phyloP scores from a whole-genome alignment of 2,888 invertebrate genomes.

The Notocelia uddmanniana region DNA sequence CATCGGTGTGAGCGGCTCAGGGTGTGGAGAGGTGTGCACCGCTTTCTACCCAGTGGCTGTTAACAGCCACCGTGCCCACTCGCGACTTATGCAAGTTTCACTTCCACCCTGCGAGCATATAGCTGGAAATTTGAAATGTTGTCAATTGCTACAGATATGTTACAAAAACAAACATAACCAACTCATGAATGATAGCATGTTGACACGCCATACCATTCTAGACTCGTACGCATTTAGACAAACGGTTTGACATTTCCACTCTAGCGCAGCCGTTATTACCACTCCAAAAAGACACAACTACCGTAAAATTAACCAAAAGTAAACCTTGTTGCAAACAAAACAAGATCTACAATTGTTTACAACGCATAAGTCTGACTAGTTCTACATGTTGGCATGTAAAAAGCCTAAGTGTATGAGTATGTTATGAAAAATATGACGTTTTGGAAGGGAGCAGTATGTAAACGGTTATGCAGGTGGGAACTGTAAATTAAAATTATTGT shows the following conservation, averaged over 20 bases:
- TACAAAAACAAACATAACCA: neutral
- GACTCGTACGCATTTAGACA: conserved; percentile 12
- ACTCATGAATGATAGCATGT: neutral
- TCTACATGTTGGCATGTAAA: neutral
- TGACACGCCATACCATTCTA: conserved; percentile 4
- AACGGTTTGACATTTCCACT: conserved; percentile 16
- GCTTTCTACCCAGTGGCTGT: too few relatives aligned
- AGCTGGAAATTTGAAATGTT: too few relatives aligned
- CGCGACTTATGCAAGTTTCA: too few relatives aligned
- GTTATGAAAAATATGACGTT: neutral
- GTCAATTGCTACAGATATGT: too few relatives aligned
- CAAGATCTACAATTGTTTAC: neutral
- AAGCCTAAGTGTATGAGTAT: neutral
- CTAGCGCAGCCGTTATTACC: neutral
- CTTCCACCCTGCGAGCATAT: too few relatives aligned
- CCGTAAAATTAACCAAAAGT: neutral
- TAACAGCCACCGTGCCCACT: too few relatives aligned
- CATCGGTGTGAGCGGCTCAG: too few relatives aligned
- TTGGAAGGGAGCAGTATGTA: neutral
- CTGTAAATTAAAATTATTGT: neutral
- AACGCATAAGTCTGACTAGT: neutral
- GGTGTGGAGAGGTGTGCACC: too few relatives aligned
- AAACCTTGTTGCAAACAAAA: neutral
- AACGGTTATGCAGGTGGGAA: neutral
- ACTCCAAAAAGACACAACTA: neutral